These are phyloP conservation scores for Amiota minor DNA, from an alignment of 2,888 invertebrate genomes.

Conservation along the genomic window DNA sequence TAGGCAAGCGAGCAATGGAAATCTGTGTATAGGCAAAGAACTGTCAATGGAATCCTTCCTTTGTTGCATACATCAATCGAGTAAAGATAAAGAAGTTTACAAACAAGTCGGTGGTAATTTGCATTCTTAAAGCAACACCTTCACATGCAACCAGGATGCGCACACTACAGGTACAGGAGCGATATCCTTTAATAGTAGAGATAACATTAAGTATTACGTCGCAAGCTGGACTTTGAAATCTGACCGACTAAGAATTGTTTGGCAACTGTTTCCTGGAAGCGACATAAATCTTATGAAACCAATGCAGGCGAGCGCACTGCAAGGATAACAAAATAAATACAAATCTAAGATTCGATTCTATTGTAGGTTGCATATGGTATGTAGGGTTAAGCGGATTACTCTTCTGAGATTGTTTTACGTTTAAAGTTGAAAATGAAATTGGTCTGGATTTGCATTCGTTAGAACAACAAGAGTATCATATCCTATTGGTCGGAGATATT, in stretches of 20 bases:
- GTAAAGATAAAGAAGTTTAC: conserved; percentile 50
- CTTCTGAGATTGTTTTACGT: not conserved
- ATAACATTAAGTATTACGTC: not conserved
- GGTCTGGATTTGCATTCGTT: conserved; percentile 35
- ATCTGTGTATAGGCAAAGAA: not conserved
- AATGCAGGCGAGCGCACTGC: not conserved
- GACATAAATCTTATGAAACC: conserved; percentile 5
- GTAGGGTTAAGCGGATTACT: conserved; percentile 32
- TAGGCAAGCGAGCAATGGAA: not conserved
- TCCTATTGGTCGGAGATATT: conserved; percentile 13
- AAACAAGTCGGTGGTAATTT: conserved; percentile 60
- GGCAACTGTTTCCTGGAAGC: not conserved
- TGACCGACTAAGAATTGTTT: not conserved
- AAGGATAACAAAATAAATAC: not conserved
- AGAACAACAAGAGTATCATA: conserved; percentile 9
- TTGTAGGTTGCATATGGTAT: not conserved
- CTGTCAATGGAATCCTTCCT: not conserved
- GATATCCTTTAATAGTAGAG: not conserved
- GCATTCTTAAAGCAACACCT: conserved; percentile 43
- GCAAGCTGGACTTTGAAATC: conserved; percentile 36
- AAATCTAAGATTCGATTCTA: not conserved
- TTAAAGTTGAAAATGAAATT: conserved; percentile 57
- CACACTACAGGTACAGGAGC: conserved; percentile 30
- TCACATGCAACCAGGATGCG: conserved; percentile 30
- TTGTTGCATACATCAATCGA: not conserved